Evolutionary conservation across 1,140 invertebrate genomes (phyloP), one percentile per base, ranked within the genome.

Genomic region (Heliothis virescens): DNA sequence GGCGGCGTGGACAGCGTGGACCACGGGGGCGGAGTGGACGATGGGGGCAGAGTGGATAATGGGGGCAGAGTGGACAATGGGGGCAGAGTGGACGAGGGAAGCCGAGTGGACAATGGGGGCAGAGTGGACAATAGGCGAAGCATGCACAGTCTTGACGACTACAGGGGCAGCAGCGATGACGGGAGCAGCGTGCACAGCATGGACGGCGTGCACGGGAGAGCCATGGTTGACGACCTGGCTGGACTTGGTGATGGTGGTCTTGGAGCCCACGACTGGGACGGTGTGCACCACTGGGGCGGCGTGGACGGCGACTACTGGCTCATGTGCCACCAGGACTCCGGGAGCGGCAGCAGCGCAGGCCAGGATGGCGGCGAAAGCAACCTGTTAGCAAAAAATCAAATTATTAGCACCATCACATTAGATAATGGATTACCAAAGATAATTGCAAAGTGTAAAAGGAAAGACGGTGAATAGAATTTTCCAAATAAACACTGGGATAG

Each of bases 311-410:
- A 83, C 85, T 12, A 92, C 88, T n/a, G 90, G 83, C 16, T 87
- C 82, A 55, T 91, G 91, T 29, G 91, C 88, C 18, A 95, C 83
- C 3, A 95, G 85, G 60, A 95, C 87, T 65, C 94, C 91, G 74
- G 95, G 91, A 74, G 94, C 94, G 85, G 95, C 95, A 55, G 94
- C 93, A 74, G 95, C 95, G 85, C 93, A 95, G 79, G 95, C 95
- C 87, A 96, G 87, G 83, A 96, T 82, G 79, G 95, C 94, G 69
- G 92, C 89, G 88, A 96, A 92, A 77, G 92, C 91, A 73, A 95
- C 83, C 95, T 95, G 87, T 15, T 60, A 52, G 57, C 10, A 67
- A n/a, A 86, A 83, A 81, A 13, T 55, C 65, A 18, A 81, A n/a
- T 15, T 69, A 53, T 41, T 4, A 41, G 34, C 34, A 41, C 34